phyloP scores from a whole-genome alignment of 2,888 invertebrate species.

The Melitaea athalia region DNA sequence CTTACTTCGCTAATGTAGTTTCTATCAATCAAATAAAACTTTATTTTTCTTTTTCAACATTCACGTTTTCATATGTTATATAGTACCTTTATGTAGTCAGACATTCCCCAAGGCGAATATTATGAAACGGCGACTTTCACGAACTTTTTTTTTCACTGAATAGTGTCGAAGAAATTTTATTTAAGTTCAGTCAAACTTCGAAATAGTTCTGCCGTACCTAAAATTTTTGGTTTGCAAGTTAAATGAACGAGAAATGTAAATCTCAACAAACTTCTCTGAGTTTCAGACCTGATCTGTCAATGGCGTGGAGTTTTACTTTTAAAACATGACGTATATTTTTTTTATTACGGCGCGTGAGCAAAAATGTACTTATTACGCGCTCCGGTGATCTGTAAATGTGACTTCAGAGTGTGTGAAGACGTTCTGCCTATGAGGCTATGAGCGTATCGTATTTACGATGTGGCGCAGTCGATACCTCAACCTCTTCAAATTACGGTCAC shows the following conservation, averaged over 20 bases:
- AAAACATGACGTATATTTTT: conserved; percentile 78
- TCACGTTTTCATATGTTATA: background rate
- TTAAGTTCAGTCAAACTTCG: conserved; percentile 20
- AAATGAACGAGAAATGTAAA: conserved; percentile 23
- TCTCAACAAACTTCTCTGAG: conserved; percentile 13
- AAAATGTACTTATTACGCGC: conserved; percentile 82
- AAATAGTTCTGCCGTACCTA: conserved; percentile 17
- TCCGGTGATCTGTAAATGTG: conserved; percentile 81
- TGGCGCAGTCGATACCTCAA: conserved; percentile 70
- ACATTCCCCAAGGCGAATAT: conserved; percentile 2
- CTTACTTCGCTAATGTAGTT: background rate
- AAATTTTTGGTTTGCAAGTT: conserved; percentile 32
- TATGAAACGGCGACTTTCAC: conserved; percentile 1
- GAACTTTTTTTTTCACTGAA: conserved; percentile 19
- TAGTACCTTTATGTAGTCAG: background rate
- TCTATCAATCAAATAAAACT: background rate
- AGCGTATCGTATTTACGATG: conserved; percentile 63
- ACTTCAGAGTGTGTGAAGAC: conserved; percentile 76
- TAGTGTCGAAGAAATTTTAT: conserved; percentile 27
- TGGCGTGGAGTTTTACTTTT: conserved; percentile 64
- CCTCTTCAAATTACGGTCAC: conserved; percentile 49
- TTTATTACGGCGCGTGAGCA: conserved; percentile 77
- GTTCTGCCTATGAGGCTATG: conserved; percentile 44
- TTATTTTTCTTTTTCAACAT: background rate
- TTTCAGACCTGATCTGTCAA: conserved; percentile 29